phyloP scores from a whole-genome alignment of 2,113 vertebrate genomes.

The Alligator mississippiensis region DNA sequence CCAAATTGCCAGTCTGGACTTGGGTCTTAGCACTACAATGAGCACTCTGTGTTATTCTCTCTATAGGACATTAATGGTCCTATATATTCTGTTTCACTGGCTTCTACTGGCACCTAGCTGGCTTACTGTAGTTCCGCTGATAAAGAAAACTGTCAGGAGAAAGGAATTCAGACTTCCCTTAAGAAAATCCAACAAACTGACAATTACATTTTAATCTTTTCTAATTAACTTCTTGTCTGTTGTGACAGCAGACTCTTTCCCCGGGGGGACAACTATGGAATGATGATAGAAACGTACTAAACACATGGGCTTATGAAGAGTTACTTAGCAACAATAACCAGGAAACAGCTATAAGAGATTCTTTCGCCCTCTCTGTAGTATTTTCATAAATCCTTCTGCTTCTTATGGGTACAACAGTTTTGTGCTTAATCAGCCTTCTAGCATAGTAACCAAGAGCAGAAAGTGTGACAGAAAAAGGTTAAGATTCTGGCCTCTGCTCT shows the following conservation, averaged over 20 bases:
- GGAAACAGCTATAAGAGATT: background rate
- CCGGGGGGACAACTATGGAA: fast-evolving
- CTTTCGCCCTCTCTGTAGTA: background rate
- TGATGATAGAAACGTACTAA: background rate
- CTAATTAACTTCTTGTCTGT: background rate
- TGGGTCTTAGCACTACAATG: too few species aligned
- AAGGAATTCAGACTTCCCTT: background rate
- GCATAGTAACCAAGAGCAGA: background rate
- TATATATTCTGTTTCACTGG: background rate
- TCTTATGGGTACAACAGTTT: background rate
- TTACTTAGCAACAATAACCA: background rate
- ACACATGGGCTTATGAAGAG: background rate
- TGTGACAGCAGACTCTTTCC: background rate
- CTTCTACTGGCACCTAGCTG: background rate
- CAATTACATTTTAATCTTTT: background rate
- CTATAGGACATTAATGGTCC: background rate
- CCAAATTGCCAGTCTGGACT: too few species aligned
- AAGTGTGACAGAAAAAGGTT: background rate
- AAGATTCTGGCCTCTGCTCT: background rate
- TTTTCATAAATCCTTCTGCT: background rate
- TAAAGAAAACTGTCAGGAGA: background rate
- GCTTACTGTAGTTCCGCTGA: background rate
- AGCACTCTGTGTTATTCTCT: too few species aligned
- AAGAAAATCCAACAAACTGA: background rate
- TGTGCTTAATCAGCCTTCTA: background rate